phyloP scores from a whole-genome alignment of 2,888 invertebrate species.

The Buathra laborator region DNA sequence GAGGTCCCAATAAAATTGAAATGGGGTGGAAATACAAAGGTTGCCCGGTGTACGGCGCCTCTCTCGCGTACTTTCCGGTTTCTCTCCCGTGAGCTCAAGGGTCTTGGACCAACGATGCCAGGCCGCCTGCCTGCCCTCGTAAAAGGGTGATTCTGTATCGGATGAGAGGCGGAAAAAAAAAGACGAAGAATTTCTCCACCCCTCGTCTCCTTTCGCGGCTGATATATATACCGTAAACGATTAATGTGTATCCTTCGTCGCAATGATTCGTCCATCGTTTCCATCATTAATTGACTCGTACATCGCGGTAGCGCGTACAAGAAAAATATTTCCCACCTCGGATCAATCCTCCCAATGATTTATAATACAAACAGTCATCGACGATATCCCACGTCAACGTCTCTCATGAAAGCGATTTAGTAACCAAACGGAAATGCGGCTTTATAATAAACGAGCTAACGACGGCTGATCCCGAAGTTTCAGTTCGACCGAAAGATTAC shows the following conservation, averaged over 20 bases:
- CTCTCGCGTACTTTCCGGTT: constrained; percentile 18
- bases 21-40: constrained; percentile 67
- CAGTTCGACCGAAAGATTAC: constrained; percentile 41
- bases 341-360: constrained; percentile 9
- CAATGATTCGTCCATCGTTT: constrained; percentile 42
- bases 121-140: constrained; percentile 26
- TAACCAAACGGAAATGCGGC: constrained; percentile 40
- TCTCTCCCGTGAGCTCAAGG: constrained; percentile 29
- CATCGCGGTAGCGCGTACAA: neutral
- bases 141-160: constrained; percentile 55
- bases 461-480: constrained; percentile 43
- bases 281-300: constrained; percentile 37
- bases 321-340: neutral
- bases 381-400: constrained; percentile 2
- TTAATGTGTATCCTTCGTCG: constrained; percentile 22
- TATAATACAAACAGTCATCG: constrained; percentile 10
- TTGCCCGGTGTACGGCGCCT: constrained; percentile 23
- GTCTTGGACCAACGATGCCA: constrained; percentile 40
- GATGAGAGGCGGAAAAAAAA: constrained; percentile 25
- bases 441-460: constrained; percentile 49
- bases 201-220: constrained; percentile 31
- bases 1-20: constrained; percentile 64
- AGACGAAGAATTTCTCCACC: constrained; percentile 15
- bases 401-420: constrained; percentile 27
- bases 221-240: constrained; percentile 18